Evolutionary conservation across 2,888 invertebrate genomes (phyloP), one percentile per base, ranked within the genome.

Genomic region (Archips crataeganus): DNA sequence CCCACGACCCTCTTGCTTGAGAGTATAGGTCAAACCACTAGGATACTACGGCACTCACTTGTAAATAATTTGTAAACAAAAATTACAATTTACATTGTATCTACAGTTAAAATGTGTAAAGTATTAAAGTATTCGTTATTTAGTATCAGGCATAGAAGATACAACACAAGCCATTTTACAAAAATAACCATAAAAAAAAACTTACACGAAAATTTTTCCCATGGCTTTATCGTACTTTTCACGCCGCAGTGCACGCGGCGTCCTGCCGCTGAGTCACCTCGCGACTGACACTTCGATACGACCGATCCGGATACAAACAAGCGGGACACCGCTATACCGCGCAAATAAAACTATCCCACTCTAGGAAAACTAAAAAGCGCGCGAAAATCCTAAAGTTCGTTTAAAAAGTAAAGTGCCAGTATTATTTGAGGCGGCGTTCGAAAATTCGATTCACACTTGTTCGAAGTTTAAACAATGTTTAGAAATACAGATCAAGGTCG

Each of bases 191-290:
- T n/a, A 36, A 39, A 42, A 10, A 57, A 60, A 70, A 70, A 75
- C 75, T 75, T 57, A 75, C 75, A n/a, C 74, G 36, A 69, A 71
- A 51, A 74, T 51, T 67, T 74, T 75, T 42, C 75, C 75, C 75
- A 75, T 75, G 10, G 42, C 9, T 15, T 23, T 32, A 32, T 42
- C 60, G n/a, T 42, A 65, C n/a, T 65, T 51, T 69, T 57, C 65
- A 72, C 74, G 45, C 49, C 62, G 59, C 71, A 34, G 36, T 32
- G 49, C 47, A 74, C 69, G 60, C 74, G 64, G 51, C 68, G 13
- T 45, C 49, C 49, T 57, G 57, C 34, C 69, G 54, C 74, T 65
- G 65, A 69, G 51, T 61, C 74, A 61, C 70, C 65, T 60, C 60
- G 64, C 59, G 51, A 74, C 74, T 74, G 74, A 70, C 74, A 74